Evolutionary conservation across 2,113 vertebrate genomes (phyloP), one percentile per base, ranked within the genome.

Genomic region (Scomber colias): DNA sequence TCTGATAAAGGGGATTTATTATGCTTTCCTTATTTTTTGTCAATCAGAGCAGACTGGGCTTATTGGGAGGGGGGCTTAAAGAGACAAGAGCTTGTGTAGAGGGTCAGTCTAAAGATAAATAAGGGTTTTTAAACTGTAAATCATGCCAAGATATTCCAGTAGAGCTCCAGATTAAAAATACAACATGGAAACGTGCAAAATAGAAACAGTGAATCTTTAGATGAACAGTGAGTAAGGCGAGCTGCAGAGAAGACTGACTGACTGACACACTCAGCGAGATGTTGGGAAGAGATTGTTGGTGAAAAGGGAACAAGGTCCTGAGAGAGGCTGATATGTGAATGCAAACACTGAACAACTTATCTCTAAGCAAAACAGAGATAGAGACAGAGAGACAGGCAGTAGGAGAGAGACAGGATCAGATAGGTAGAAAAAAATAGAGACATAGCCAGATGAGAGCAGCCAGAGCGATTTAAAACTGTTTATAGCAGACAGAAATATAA

Each of bases 291-390:
- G 81, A 90, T 92, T 84, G 21, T 48, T 61, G 48, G 24, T 65
- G 31, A 75, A 82, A 81, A 70, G 81, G 75, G 72, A 87, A 73
- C 24, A 40, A 71, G 75, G 77, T 86, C 88, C 71, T 72, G 73
- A 81, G 88, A 87, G 82, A 68, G 56, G 55, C 60, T 71, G 82
- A 92, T 83, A 89, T 69, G 77, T 79, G 77, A 85, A 83, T 56
- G 81, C 74, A 86, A 88, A 89, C 74, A 53, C 73, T 27, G 44
- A 77, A 59, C 70, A 75, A 88, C 77, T 83, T 89, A 90, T 92
- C 85, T 86, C 31, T 2, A 40, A 75, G 45, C 74, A 50, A 75
- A 79, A 83, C 57, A 50, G 71, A 87, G 86, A 88, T 87, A 85
- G 71, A 78, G 83, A 84, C 53, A 30, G 60, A 57, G 35, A 79